Evolutionary conservation across 2,888 invertebrate genomes (phyloP), one percentile per base, ranked within the genome.

Genomic region (Drosophila algonquin): DNA sequence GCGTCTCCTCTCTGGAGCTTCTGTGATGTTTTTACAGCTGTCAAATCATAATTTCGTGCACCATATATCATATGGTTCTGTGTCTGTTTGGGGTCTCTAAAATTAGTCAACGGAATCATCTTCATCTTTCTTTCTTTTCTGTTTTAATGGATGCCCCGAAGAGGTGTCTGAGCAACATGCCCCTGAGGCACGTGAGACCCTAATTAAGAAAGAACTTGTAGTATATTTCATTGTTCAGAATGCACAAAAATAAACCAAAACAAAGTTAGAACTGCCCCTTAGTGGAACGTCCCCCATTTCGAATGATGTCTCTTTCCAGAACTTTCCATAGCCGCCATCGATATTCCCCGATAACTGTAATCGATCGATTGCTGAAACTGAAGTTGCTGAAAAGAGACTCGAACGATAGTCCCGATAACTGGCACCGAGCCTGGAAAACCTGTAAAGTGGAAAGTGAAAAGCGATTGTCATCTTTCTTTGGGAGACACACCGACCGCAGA

Each of bases 211-310:
- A 40, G 40, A 40, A 40, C 40, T 40, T 51, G 51, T 12, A 50
- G 46, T 40, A n/a, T 40, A n/a, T 35, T 54, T 63, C 63, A 73
- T 71, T 73, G 63, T 27, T 72, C n/a, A 40, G n/a, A 40, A 40
- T 40, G 40, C n/a, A n/a, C 40, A 40, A 40, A 40, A 40, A 40
- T 40, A 40, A 40, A 40, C 40, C 1, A 2, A 40, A 14, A 24
- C 4, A 40, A 7, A 40, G 7, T 7, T 7, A 7, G 40, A 40
- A n/a, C 40, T 14, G 2, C 40, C 40, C 40, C 7, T 7, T n/a
- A 40, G 14, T 40, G 14, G 35, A 14, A 40, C 12, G 14, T 14
- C 14, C 14, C 12, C 14, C 35, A 40, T 40, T 40, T 14, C 14
- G 2, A 7, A 14, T 40, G 14, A 40, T 2, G 40, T 2, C n/a